These are phyloP conservation scores for Leptinotarsa rubiginosa DNA, from an alignment of 2,888 invertebrate genomes.

Conservation along the genomic window DNA sequence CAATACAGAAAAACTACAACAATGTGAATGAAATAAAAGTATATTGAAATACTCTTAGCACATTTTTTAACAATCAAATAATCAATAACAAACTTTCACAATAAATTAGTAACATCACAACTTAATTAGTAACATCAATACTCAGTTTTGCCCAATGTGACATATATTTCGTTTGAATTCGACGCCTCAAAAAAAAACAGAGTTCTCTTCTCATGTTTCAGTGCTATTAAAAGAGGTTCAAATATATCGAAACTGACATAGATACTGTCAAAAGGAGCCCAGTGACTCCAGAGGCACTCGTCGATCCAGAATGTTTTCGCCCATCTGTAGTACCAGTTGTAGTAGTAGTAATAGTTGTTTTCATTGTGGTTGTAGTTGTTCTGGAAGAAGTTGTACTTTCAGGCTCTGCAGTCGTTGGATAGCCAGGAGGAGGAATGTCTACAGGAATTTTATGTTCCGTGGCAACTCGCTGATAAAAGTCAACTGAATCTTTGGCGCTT, in stretches of 20 bases:
- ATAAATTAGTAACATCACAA: too few species aligned
- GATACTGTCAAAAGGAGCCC: background rate
- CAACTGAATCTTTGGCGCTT: constrained; percentile 20
- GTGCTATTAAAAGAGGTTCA: background rate
- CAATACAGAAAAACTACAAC: too few species aligned
- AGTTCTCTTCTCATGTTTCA: background rate
- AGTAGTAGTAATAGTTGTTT: background rate
- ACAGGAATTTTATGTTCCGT: background rate
- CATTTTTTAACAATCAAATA: too few species aligned
- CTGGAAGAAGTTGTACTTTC: background rate
- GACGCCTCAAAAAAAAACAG: too few species aligned
- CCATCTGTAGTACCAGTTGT: background rate
- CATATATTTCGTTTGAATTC: too few species aligned
- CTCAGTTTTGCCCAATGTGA: too few species aligned
- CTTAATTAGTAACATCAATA: too few species aligned
- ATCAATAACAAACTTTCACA: too few species aligned
- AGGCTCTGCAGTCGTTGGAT: background rate
- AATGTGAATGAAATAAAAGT: too few species aligned
- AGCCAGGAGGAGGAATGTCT: background rate
- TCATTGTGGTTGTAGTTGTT: constrained; percentile 4
- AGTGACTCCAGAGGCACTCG: background rate
- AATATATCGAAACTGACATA: background rate
- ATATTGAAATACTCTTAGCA: too few species aligned
- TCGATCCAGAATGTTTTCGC: background rate
- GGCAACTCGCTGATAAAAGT: constrained; percentile 12